Evolutionary conservation across 2,113 vertebrate genomes (phyloP).

Genomic region (Electrona antarctica): DNA sequence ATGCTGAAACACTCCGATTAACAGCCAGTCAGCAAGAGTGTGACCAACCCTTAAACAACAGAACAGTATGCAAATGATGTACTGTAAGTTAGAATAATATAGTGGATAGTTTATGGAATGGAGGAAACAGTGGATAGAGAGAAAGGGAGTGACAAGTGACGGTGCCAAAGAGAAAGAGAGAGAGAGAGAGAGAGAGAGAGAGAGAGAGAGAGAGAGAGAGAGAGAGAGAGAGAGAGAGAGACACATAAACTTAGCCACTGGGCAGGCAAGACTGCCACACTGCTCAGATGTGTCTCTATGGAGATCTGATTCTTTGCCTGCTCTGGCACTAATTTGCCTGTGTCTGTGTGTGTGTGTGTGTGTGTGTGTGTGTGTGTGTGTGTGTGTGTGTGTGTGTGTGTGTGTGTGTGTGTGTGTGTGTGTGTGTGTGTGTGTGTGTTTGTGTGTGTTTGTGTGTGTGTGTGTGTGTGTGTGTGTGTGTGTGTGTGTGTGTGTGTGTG

Average conservation of each 20-base stretch:
- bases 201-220: background rate
- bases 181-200: no score
- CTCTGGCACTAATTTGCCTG: no score
- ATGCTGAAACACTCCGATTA: no score
- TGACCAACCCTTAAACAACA: no score
- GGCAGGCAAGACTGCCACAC: background rate
- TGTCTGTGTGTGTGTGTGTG: slow-evolving; percentile 2
- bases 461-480: background rate
- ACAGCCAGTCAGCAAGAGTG: no score
- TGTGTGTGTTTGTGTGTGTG: no score
- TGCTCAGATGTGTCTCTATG: slow-evolving; percentile 14
- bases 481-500: slow-evolving; percentile 22
- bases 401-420: background rate
- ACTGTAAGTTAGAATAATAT: no score
- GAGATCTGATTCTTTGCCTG: slow-evolving; percentile 11
- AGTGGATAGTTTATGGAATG: no score
- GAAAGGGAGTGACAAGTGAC: background rate
- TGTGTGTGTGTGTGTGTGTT: no score
- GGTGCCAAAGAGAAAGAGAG: no score
- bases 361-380: background rate
- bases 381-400: background rate
- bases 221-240: background rate
- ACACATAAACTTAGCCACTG: background rate
- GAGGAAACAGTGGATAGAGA: background rate
- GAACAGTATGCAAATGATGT: no score